Evolutionary conservation across 2,888 invertebrate species (phyloP), one percentile per base, ranked within the genome.

Genomic region (Mythimna loreyi): DNA sequence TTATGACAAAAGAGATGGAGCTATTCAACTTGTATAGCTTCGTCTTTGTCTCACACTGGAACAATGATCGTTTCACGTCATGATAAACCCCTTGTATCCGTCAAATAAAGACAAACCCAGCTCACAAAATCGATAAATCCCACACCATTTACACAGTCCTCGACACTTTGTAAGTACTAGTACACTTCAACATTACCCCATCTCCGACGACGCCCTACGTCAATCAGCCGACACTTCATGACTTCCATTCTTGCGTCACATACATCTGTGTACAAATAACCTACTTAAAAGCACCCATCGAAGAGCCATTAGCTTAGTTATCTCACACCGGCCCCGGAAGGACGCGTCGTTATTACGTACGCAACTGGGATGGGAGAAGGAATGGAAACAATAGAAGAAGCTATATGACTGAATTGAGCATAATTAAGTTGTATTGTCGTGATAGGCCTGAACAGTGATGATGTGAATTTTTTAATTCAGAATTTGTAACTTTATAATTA

Each of bases 281-380:
- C 65, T 78, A 78, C 78, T 66, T 60, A 68, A 65, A 60, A 69
- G 66, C 64, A 72, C 53, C 65, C 79, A 79, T 81, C 74, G 79
- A 81, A 80, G 63, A 50, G 4, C 66, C 82, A 81, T 81, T 81
- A 79, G 79, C 79, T 73, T 61, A 68, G 73, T 63, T 81, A 79
- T 81, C 79, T 81, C 68, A 58, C 67, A 57, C 49, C 62, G 75
- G 66, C 65, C 62, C 65, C 56, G 79, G 74, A 73, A 81, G 74
- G 55, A 73, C 57, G 63, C 78, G 50, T 64, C 64, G 82, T 81
- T 71, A 77, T 81, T 63, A 63, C 78, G 49, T 66, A 71, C 78
- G 81, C 49, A 63, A 33, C 65, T 19, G 49, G 23, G 50, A 77
- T 50, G 49, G 11, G 21, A 43, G 78, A 78, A 77, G 23, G 16